phyloP scores from a whole-genome alignment of 1,140 invertebrate genomes.

The Zeugodacus cucurbitae region DNA sequence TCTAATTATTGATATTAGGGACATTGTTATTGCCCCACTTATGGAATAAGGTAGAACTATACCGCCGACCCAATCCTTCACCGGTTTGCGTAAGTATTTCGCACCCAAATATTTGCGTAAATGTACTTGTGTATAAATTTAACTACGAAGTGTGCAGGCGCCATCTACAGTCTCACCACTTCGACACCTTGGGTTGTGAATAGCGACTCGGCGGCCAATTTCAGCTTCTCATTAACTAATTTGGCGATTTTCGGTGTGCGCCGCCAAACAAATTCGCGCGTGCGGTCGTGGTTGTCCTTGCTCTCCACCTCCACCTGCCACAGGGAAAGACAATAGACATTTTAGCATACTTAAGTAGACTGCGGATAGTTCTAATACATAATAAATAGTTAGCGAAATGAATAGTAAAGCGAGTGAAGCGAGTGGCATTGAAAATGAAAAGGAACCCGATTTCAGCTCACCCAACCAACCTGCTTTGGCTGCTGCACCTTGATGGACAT shows the following conservation, averaged over 20 bases:
- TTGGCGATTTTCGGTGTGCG: conserved; percentile 83
- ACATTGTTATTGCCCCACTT: too few species aligned
- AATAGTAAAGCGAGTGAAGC: too few species aligned
- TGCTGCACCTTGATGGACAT: conserved; percentile 85
- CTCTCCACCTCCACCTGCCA: conserved; percentile 83
- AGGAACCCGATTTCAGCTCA: not conserved
- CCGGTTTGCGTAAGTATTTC: too few species aligned
- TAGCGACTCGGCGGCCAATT: conserved; percentile 80
- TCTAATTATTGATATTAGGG: too few species aligned
- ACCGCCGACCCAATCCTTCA: too few species aligned
- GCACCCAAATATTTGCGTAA: not conserved
- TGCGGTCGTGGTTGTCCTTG: conserved; percentile 82
- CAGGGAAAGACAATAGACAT: conserved; percentile 33
- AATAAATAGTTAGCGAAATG: not conserved
- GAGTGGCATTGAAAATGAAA: too few species aligned
- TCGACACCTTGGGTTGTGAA: conserved; percentile 68
- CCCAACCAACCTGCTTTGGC: conserved; percentile 79
- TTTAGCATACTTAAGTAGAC: conserved; percentile 46
- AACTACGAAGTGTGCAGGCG: not conserved
- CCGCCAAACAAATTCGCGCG: conserved; percentile 83
- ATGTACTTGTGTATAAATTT: not conserved
- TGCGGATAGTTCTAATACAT: not conserved
- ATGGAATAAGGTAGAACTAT: too few species aligned
- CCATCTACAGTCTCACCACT: conserved; percentile 55
- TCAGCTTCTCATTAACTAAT: conserved; percentile 82